Percentiles rank a stretch among this genome's conserved stretches.
phyloP scores from a whole-genome alignment of 2,888 invertebrate genomes.

The Brachyptera risi region DNA sequence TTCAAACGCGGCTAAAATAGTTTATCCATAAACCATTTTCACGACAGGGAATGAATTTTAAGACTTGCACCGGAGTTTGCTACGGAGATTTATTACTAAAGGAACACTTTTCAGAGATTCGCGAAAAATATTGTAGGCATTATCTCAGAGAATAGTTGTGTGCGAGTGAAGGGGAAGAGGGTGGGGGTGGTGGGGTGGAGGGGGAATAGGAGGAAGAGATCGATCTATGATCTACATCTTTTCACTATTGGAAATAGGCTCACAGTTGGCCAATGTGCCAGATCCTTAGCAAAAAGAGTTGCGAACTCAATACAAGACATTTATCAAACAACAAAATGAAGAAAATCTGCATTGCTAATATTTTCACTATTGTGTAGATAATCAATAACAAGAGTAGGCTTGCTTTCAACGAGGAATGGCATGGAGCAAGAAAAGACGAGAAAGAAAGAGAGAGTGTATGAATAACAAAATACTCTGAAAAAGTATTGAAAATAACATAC shows the following conservation, averaged over 20 bases:
- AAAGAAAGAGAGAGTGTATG: not conserved
- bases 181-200: no score
- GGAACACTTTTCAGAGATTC: conserved; percentile 18
- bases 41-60: conserved; percentile 22
- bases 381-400: no score
- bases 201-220: not conserved
- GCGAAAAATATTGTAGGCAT: conserved; percentile 19
- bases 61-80: conserved; percentile 18
- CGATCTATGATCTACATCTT: conserved; percentile 1
- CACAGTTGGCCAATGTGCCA: conserved; percentile 12
- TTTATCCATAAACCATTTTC: conserved; percentile 22
- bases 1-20: conserved; percentile 12
- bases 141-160: not conserved
- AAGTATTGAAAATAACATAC: no score
- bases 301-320: conserved; percentile 13
- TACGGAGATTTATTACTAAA: conserved; percentile 15
- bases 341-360: conserved; percentile 6
- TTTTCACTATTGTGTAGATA: conserved; percentile 15
- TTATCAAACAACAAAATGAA: conserved; percentile 12
- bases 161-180: not conserved
- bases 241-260: not conserved
- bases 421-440: no score
- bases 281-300: not conserved
- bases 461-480: not conserved
- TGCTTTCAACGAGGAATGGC: no score